Evolutionary conservation across 2,113 vertebrate species (phyloP).

Genomic region (Microcebus jonahi): DNA sequence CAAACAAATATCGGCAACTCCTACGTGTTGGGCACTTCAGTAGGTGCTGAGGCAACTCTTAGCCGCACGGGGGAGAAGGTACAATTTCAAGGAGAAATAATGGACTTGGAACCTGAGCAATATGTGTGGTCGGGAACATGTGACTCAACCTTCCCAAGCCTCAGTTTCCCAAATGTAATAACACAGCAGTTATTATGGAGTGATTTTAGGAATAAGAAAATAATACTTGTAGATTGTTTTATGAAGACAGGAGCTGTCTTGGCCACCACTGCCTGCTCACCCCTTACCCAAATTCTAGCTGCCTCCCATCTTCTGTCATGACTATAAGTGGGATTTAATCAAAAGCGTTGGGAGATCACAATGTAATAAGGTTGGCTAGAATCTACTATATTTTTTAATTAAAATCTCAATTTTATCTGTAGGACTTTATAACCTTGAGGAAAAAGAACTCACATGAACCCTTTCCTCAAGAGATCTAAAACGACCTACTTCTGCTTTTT

Average conservation of each 20-base stretch:
- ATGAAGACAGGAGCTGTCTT: accelerated
- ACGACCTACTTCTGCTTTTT: background rate
- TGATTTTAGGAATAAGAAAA: background rate
- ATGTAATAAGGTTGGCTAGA: background rate
- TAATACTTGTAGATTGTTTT: background rate
- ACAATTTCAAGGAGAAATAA: background rate
- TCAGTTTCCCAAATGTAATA: background rate
- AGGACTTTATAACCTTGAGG: background rate
- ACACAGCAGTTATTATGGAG: no score
- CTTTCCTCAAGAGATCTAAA: background rate
- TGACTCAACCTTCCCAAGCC: background rate
- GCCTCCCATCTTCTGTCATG: background rate
- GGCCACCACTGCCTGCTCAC: background rate
- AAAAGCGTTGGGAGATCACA: background rate
- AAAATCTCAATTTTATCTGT: background rate
- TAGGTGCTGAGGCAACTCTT: background rate
- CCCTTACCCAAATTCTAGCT: no score
- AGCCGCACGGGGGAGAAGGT: background rate
- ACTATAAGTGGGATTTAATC: background rate
- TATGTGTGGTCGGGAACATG: no score
- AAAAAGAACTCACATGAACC: background rate
- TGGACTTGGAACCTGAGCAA: background rate
- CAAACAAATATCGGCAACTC: background rate
- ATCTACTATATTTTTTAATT: background rate
- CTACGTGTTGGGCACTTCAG: accelerated